Evolutionary conservation across 2,888 invertebrate genomes (phyloP), one percentile per base, ranked within the genome.

Genomic region (Unio delphinus): DNA sequence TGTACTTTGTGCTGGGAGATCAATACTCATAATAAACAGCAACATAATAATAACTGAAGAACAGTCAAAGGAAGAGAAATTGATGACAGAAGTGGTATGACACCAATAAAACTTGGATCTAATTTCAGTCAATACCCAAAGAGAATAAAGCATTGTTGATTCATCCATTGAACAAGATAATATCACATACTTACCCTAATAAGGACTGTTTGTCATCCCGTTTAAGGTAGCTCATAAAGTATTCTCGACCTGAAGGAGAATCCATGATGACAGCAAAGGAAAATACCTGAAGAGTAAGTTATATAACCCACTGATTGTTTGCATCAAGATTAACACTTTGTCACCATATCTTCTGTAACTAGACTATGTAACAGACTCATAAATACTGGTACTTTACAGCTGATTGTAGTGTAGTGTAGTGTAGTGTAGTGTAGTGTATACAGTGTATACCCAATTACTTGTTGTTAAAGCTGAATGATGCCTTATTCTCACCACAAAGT

Each of bases 141-240:
- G 55, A 5, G 3, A 8, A 23, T 23, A 23, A 23, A 23, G 23
- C 23, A 23, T 23, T 23, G 23, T 23, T 23, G 23, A 23, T 23
- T 23, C 23, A 23, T 23, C 23, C 23, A 23, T 0, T 95, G 94
- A 81, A 95, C 92, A 54, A 94, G 94, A 88, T 96, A 95, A 73
- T 30, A 30, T 30, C 28, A 30, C 28, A 30, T 30, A 64, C 80
- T 72, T 77, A 89, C 88, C 86, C 94, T 11, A 96, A 93, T 68
- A 96, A 90, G n/a, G 95, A 94, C 87, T 95, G 95, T 54, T 95
- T 94, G 80, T 95, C 95, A 81, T 95, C 92, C 54, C 94, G 94
- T 88, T 96, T 95, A 73, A 97, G 91, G 88, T 95, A 96, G 88
- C 94, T 93, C 1, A 94, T 93, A 61, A 97, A 92, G 88, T 94